phyloP scores from a whole-genome alignment of 2,888 invertebrate species.

The Pristionchus maxplancki region DNA sequence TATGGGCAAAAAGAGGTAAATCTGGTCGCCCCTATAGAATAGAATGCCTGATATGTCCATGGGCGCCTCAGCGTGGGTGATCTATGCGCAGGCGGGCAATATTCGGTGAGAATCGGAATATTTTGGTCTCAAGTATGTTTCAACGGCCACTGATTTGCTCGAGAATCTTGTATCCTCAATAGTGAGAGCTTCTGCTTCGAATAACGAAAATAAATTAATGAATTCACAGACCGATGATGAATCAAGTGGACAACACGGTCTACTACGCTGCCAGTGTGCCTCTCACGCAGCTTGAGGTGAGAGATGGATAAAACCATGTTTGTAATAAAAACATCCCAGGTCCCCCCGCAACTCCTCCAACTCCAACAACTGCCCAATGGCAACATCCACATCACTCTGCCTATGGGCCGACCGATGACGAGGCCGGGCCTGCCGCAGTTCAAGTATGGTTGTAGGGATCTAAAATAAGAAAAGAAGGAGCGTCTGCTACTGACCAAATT shows the following conservation, averaged over 20 bases:
- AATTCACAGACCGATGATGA: conserved; percentile 5
- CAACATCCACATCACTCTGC: conserved; percentile 72
- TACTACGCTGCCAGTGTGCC: conserved; percentile 61
- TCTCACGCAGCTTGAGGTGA: conserved; percentile 64
- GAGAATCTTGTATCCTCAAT: too few relatives aligned
- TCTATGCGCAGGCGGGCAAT: conserved; percentile 16
- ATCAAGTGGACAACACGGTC: conserved; percentile 55
- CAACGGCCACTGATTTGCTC: too few relatives aligned
- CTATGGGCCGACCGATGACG: conserved; percentile 63
- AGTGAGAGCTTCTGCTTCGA: too few relatives aligned
- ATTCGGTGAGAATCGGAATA: background rate
- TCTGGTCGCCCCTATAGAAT: too few relatives aligned
- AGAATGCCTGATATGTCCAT: too few relatives aligned
- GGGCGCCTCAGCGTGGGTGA: too few relatives aligned
- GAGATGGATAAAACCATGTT: background rate
- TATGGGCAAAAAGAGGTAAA: too few relatives aligned
- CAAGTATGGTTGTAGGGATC: too few relatives aligned
- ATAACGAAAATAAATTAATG: background rate
- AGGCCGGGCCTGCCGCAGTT: conserved; percentile 63
- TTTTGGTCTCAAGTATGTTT: too few relatives aligned
- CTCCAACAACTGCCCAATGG: conserved; percentile 72
- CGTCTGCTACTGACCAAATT: too few relatives aligned
- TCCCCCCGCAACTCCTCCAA: conserved; percentile 69
- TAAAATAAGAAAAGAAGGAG: too few relatives aligned
- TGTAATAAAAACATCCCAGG: conserved; percentile 55